A percentile compares a stretch with the other conserved stretches of the same genome.
phyloP scores from a whole-genome alignment of 2,888 invertebrate species.

The Xestia rhomboidea region DNA sequence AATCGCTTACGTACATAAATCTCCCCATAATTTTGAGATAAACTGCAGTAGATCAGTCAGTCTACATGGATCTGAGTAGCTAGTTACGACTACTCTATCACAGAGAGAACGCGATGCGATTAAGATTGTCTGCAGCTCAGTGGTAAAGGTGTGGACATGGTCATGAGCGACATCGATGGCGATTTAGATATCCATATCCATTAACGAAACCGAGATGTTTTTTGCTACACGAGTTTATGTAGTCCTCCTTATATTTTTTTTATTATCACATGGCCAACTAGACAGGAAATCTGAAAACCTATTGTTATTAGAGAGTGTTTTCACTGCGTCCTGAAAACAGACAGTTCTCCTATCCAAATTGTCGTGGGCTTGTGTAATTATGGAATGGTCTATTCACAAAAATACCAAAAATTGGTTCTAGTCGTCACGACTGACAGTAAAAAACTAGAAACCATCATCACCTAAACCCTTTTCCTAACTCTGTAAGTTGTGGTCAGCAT shows the following conservation, averaged over 20 bases:
- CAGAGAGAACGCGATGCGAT: constrained; percentile 20
- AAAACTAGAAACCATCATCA: background rate
- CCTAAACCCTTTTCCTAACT: background rate
- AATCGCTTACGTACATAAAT: too few species aligned
- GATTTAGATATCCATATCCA: background rate
- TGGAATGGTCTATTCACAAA: background rate
- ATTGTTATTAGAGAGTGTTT: background rate
- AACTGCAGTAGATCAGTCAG: constrained; percentile 14
- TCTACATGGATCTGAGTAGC: constrained; percentile 4
- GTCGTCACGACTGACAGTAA: background rate
- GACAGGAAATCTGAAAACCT: background rate
- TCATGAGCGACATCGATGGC: background rate
- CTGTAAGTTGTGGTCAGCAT: background rate
- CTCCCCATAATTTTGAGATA: background rate
- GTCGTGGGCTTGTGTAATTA: background rate
- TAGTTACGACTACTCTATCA: constrained; percentile 20
- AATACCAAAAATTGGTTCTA: background rate
- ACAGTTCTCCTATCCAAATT: background rate
- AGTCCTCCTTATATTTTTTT: too few species aligned
- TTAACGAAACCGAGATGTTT: background rate
- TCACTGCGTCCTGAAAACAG: background rate
- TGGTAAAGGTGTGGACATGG: background rate
- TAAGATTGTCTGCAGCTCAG: constrained; percentile 37
- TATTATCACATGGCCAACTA: too few species aligned
- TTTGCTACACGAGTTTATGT: background rate